Base-by-base conservation (phyloP, 2,797 vertebrate species). In the Anableps anableps region DNA sequence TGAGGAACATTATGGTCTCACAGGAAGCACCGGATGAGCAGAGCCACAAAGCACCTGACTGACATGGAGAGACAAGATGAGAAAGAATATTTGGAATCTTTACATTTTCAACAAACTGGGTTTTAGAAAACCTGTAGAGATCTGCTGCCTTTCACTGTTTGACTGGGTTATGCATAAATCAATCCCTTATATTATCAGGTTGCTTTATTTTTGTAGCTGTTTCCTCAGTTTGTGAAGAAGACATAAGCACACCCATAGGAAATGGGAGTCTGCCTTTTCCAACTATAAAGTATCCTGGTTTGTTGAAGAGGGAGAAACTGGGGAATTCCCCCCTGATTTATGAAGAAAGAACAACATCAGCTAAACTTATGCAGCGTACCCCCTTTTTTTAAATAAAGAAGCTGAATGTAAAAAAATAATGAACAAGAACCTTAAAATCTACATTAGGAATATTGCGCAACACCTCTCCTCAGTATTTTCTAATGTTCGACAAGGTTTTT, bases 21-120 rank as follows among this genome's bases (percentile, higher is more conserved):
- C 74, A 83, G 70, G 72, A 86, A 78, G 75, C 23, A 70, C 53
- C 64, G 21, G 38, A 8, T 45, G 68, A 80, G 38, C 53, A 58
- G n/a, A 80, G 23, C 21, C 53, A 5, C n/a, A 16, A 31, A 17
- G 64, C 77, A 38, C 45, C 72, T 55, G 45, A 17, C 38, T 23
- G n/a, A 34, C 10, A 53, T 50, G 11, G 5, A 9, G 38, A 16
- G 29, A 78, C 75, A 34, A 17, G 41, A 58, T 34, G 23, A 21
- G 2, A 51, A 3, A 50, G 2, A 38, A 26, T 68, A 21, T 68
- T 68, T 68, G 36, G 21, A 21, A 11, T 13, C 21, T 13, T 68
- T 7, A 21, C 16, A 62, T 34, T 58, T 58, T n/a, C 11, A 29
- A 4, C 10, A 58, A 58, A 13, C 26, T 58, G 26, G 58, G 58